A percentile compares a stretch with the other conserved stretches of the same genome.
Conservation (phyloP, 2,888 invertebrate species). For the Terebella lapidaria region DNA sequence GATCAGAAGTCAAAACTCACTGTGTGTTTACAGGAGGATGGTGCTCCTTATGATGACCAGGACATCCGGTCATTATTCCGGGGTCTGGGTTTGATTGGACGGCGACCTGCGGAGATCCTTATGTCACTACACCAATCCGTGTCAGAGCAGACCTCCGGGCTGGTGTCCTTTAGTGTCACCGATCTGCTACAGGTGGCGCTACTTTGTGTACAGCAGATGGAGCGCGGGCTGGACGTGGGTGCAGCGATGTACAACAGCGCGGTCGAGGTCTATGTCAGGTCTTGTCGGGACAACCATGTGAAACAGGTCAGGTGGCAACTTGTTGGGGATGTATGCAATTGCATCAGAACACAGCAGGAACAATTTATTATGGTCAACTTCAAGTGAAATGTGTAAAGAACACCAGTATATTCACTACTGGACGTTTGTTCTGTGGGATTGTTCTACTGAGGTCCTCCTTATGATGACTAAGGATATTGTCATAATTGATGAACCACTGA, state of each 20-base stretch:
- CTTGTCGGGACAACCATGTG: slow-evolving; percentile 39
- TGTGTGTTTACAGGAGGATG: too few relatives aligned
- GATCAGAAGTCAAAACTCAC: too few relatives aligned
- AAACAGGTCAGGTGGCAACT: background rate
- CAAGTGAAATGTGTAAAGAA: too few relatives aligned
- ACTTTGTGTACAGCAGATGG: slow-evolving; percentile 63
- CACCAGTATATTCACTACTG: too few relatives aligned
- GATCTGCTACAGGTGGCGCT: slow-evolving; percentile 66
- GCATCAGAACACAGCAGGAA: too few relatives aligned
- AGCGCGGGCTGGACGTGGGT: slow-evolving; percentile 60
- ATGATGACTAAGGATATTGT: too few relatives aligned
- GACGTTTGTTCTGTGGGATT: too few relatives aligned
- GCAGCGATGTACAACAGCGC: slow-evolving; percentile 62
- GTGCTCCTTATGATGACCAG: background rate
- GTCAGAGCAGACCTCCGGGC: slow-evolving; percentile 23
- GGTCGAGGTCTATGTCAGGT: slow-evolving; percentile 65
- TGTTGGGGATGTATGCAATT: too few relatives aligned
- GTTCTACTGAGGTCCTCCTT: too few relatives aligned
- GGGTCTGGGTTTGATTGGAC: slow-evolving; percentile 30
- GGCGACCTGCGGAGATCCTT: slow-evolving; percentile 33
- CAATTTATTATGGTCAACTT: too few relatives aligned
- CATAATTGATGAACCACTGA: too few relatives aligned
- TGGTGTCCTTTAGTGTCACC: slow-evolving; percentile 62
- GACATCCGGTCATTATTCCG: slow-evolving; percentile 35
- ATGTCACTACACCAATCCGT: slow-evolving; percentile 26